Evolutionary conservation across 2,113 vertebrate species (phyloP).

Genomic region (Anoura caudifer): DNA sequence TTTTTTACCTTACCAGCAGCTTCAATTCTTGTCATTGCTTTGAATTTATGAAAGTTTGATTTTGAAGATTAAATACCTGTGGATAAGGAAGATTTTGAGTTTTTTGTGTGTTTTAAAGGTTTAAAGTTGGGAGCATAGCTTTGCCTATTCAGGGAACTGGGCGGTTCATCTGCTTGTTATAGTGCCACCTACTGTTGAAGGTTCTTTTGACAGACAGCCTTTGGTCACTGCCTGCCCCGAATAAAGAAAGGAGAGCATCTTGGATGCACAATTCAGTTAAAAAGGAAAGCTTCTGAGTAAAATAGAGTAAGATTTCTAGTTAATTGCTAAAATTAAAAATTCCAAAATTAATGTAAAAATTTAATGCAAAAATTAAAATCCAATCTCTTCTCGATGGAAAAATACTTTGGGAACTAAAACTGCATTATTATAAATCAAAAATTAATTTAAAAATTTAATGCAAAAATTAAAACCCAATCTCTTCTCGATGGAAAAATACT

Average conservation of each 20-base stretch:
- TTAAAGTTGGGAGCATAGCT: not conserved
- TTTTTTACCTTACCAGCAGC: not conserved
- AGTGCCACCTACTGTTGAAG: conserved; percentile 16
- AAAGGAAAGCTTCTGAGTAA: not conserved
- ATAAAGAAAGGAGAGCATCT: not conserved
- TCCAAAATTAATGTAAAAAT: not conserved
- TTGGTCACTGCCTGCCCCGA: not conserved
- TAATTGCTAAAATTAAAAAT: not conserved
- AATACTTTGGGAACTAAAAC: not conserved
- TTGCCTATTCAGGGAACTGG: not conserved
- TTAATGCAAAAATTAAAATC: not conserved
- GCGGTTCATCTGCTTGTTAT: not conserved
- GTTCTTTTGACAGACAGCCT: not conserved
- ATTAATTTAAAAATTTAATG: not conserved
- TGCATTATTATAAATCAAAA: not conserved
- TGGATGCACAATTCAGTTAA: not conserved
- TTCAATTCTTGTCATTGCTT: not conserved
- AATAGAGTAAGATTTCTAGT: not conserved
- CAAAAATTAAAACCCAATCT: not conserved
- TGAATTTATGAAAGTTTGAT: not conserved
- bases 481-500: not conserved
- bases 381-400: not conserved
- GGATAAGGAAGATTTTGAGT: not conserved
- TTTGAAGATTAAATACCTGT: not conserved
- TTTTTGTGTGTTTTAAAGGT: not conserved